Evolutionary conservation across 2,888 invertebrate species (phyloP), one percentile per base, ranked within the genome.

Genomic region (Spodoptera picta): DNA sequence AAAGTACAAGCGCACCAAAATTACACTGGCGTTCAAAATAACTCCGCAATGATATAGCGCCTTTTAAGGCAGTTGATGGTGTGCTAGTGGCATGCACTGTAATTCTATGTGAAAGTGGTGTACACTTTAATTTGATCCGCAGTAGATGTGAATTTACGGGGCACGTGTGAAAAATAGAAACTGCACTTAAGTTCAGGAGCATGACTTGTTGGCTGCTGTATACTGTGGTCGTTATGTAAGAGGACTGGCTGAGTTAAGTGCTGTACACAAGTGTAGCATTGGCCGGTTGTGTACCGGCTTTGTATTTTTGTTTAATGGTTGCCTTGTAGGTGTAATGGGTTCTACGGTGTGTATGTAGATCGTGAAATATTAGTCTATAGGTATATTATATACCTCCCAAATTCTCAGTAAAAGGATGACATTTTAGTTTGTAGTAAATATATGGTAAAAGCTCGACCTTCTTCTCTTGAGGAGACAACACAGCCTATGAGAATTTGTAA

Each of bases 161-260:
- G 73, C 71, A 80, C 79, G 81, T 82, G 82, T 80, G 80, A 79
- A 83, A 83, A 81, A 83, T 83, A 80, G 79, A 82, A 83, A 80
- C 78, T 68, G 68, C 66, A 61, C 60, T 54, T 61, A 44, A 65
- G 73, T 72, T 73, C 72, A 65, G 52, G 66, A 57, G 54, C 56
- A 70, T 74, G 75, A 65, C 65, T 73, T 61, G 69, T 58, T 56
- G 53, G 69, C 19, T 44, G 36, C 23, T n/a, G 27, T 69, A 43
- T 54, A 45, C 42, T 69, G 45, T 51, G 46, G 60, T 44, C 43
- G 65, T 54, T 73, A 59, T 31, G 59, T 62, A 54, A 55, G 46
- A 45, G 55, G 60, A 47, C 9, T 1, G 41, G 42, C 12, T 12
- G 42, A 14, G 12, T 48, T 27, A 24, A 47, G 49, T 9, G 49